These are phyloP conservation scores for Drosophila infuscata DNA, from an alignment of 2,888 invertebrate species.

Conservation along the genomic window DNA sequence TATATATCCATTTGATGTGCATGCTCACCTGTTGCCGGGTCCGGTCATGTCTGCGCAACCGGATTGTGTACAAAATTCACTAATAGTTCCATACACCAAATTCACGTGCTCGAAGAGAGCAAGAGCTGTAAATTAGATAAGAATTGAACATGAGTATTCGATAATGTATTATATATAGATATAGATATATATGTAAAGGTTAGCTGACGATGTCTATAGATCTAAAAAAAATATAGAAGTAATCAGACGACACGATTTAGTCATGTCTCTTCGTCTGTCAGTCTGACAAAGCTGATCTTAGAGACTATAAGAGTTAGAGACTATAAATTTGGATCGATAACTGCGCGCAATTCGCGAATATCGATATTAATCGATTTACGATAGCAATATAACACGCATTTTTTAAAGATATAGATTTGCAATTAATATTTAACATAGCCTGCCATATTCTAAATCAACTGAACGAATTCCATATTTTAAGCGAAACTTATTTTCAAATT, in stretches of 20 bases:
- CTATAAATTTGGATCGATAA: neutral
- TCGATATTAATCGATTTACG: neutral
- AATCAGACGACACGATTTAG: neutral
- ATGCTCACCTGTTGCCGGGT: slow-evolving; percentile 93
- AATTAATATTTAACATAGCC: neutral
- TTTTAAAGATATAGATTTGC: neutral
- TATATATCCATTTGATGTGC: slow-evolving; percentile 34
- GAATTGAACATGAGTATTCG: neutral
- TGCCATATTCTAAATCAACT: too few species aligned
- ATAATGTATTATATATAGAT: neutral
- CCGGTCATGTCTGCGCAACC: slow-evolving; percentile 99
- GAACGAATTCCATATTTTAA: too few species aligned
- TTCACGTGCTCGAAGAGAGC: slow-evolving; percentile 99
- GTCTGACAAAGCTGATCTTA: neutral
- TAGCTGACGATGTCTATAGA: neutral
- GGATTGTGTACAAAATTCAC: slow-evolving; percentile 98
- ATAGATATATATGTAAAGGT: neutral
- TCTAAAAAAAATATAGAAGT: neutral
- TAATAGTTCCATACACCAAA: slow-evolving; percentile 98
- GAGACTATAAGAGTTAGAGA: neutral
- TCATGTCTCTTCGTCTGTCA: neutral
- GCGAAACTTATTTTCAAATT: too few species aligned
- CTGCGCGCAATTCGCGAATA: neutral
- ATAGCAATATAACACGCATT: neutral
- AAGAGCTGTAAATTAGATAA: slow-evolving; percentile 88